Conservation (phyloP, 2,797 vertebrate species). For the Enteromius anoplus region DNA sequence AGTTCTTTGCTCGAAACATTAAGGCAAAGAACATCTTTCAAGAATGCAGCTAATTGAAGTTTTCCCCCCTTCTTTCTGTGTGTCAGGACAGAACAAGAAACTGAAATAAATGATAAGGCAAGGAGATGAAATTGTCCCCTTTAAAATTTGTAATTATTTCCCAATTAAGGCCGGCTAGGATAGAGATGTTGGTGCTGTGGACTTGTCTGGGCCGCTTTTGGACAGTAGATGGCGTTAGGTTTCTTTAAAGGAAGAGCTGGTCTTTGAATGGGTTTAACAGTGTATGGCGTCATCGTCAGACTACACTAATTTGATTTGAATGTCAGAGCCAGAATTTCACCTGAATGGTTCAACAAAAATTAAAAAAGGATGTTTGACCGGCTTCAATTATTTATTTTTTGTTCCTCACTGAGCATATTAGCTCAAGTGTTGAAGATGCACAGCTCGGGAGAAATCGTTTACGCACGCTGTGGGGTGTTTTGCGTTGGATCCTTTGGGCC, state of each 20-base stretch:
- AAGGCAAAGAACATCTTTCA: slow-evolving; percentile 62
- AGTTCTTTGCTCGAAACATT: slow-evolving; percentile 60
- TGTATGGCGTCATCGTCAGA: slow-evolving; percentile 9
- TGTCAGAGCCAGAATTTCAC: slow-evolving; percentile 27
- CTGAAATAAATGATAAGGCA: slow-evolving; percentile 58
- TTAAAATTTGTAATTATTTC: slow-evolving; percentile 66
- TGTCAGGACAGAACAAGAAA: slow-evolving; percentile 51
- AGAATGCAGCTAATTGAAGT: slow-evolving; percentile 63
- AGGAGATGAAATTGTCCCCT: slow-evolving; percentile 60
- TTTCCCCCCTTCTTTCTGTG: slow-evolving; percentile 50
- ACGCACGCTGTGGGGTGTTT: slow-evolving; percentile 4
- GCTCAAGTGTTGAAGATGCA: slow-evolving; percentile 9
- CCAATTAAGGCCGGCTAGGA: slow-evolving; percentile 60
- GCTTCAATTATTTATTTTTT: neutral
- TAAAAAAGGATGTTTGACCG: slow-evolving; percentile 1
- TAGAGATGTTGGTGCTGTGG: slow-evolving; percentile 50
- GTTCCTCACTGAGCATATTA: neutral
- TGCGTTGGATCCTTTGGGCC: slow-evolving; percentile 32
- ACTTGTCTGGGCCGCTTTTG: slow-evolving; percentile 3
- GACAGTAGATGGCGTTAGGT: slow-evolving; percentile 90
- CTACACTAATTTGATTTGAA: slow-evolving; percentile 44
- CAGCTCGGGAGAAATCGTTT: slow-evolving; percentile 30
- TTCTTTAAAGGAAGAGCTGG: slow-evolving; percentile 67
- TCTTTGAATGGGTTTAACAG: neutral
- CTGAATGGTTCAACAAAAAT: slow-evolving; percentile 12